Percentiles rank a stretch among this genome's conserved stretches.
phyloP scores from a whole-genome alignment of 2,888 invertebrate genomes.

The Lochmaea capreae region DNA sequence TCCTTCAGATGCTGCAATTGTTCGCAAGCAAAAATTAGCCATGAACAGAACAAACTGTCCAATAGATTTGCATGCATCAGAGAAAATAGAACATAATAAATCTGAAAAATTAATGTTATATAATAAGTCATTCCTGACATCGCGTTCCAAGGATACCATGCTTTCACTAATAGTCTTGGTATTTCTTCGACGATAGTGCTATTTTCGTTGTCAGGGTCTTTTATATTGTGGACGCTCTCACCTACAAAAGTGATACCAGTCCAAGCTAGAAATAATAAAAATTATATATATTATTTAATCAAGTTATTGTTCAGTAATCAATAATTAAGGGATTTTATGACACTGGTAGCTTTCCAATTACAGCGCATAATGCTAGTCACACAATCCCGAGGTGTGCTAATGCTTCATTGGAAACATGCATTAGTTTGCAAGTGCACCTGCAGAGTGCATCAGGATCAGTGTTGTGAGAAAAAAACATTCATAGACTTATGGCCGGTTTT shows the following conservation, averaged over 20 bases:
- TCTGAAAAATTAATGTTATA: slow-evolving; percentile 69
- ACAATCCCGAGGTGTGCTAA: too few relatives aligned
- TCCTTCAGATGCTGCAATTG: slow-evolving; percentile 87
- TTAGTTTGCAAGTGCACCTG: too few relatives aligned
- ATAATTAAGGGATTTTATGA: too few relatives aligned
- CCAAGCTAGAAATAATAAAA: slow-evolving; percentile 71
- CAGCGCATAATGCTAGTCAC: too few relatives aligned
- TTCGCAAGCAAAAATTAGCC: slow-evolving; percentile 87
- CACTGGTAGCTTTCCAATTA: too few relatives aligned
- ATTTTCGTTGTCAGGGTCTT: slow-evolving; percentile 78
- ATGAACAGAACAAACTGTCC: slow-evolving; percentile 86
- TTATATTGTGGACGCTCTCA: slow-evolving; percentile 76
- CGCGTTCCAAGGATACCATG: slow-evolving; percentile 85
- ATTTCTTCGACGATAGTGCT: slow-evolving; percentile 75
- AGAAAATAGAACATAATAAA: slow-evolving; percentile 64
- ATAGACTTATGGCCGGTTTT: too few relatives aligned
- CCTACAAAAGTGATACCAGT: slow-evolving; percentile 84
- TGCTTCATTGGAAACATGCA: too few relatives aligned
- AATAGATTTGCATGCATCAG: slow-evolving; percentile 67
- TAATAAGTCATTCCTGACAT: slow-evolving; percentile 77
- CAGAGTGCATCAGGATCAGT: too few relatives aligned
- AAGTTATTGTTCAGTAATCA: background rate
- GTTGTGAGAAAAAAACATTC: too few relatives aligned
- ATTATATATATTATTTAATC: slow-evolving; percentile 10
- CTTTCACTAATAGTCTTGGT: slow-evolving; percentile 79